Base-by-base conservation (phyloP, 2,797 vertebrate species). In the Bradypus variegatus region DNA sequence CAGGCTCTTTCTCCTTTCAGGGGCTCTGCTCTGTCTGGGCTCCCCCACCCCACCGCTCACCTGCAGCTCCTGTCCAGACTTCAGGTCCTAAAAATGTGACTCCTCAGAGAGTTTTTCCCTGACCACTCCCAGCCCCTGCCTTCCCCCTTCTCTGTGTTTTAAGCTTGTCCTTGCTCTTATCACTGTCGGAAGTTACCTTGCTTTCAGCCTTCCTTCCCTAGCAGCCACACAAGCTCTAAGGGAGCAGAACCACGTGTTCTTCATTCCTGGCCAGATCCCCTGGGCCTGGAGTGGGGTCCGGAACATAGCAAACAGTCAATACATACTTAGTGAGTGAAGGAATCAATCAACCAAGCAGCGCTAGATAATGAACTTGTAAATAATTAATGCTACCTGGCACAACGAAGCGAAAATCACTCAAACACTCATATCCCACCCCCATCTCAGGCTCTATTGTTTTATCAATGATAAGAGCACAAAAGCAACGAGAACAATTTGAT, bases 351-450 rank as follows among this genome's bases (percentile, higher is more conserved):
- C 85, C 91, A 92, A 85, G 58, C 3, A 82, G 69, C 41, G 67
- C 78, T 33, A 58, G 89, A 50, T 94, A 86, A 88, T 3, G 10
- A 91, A 70, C 60, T 27, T 87, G 92, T 89, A 73, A 95, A 92
- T 94, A 93, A 95, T 93, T 94, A 82, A 91, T 41, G 33, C 2
- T 29, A 27, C 62, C 76, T 45, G 6, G 31, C 12, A 75, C 29
- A 10, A 36, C 77, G 36, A 53, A 69, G 18, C 0, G 0, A 48
- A 84, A 88, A 53, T 72, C 21, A 41, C 77, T 75, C 45, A 62
- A 55, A 88, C 75, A 69, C 18, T 27, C 80, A 58, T 18, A 38
- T 27, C 14, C 23, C 29, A 41, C 41, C 25, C 21, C 48, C 25
- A 2, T 67, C 60, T 29, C 41, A n/a, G 73, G 9, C n/a, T 12